Base-by-base conservation (phyloP, 2,797 vertebrate species). In the Alauda arvensis region DNA sequence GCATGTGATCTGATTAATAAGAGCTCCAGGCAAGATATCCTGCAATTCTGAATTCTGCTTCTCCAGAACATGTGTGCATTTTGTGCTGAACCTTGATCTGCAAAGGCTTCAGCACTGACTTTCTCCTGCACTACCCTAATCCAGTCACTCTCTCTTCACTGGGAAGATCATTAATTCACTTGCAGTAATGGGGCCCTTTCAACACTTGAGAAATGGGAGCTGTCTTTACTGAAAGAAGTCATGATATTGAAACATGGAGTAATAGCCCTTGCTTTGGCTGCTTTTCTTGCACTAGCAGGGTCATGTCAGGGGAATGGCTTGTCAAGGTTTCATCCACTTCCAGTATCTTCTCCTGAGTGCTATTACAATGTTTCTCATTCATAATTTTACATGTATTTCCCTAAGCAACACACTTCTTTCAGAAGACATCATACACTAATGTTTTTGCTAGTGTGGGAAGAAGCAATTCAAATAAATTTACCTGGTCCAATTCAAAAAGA, bases 41-140 rank as follows among this genome's bases (percentile, higher is more conserved):
- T 90, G 37, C 62, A 55, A 48, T 61, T 88, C 29, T n/a, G 40
- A 20, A 28, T n/a, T 49, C 20, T 37, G 17, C 3, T 74, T 43
- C 34, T 49, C 33, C 17, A 57, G 60, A 62, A 14, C 7, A 14
- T 0, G 0, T 28, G 15, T 14, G 17, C 2, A 0, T 52, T 53
- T 60, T 60, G 15, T 72, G 37, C 48, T 57, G 63, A 83, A 77
- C 29, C 10, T 59, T 62, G 65, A 51, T 55, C 33, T 51, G 42
- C 53, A 49, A 68, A 86, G 52, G 53, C 14, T 53, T 86, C 37
- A 77, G 18, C 13, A 21, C 40, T 72, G 63, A 66, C 25, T 62
- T 55, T 68, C 37, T 77, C 2, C 61, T 55, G 37, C 40, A 39
- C 24, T 33, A 68, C 48, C 21, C 21, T 21, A 46, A n/a, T 25